Evolutionary conservation across 2,888 invertebrate species (phyloP), one percentile per base, ranked within the genome.

Genomic region (Eupithecia subfuscata): DNA sequence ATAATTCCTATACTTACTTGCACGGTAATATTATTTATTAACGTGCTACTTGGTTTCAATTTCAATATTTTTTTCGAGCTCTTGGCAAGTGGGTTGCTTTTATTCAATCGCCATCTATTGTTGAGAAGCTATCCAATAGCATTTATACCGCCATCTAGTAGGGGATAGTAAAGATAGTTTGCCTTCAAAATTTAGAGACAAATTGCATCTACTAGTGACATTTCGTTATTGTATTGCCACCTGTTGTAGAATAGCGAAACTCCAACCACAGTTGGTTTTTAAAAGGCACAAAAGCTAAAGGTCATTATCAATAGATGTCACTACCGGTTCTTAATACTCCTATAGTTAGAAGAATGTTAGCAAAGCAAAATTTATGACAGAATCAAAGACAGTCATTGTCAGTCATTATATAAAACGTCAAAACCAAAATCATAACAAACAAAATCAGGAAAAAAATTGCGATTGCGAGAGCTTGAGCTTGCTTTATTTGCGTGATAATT

Each of bases 341-440:
- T 25, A 5, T 7, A 4, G 22, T 60, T 5, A 25, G 6, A 22
- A 11, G 52, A 56, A 56, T 22, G 1, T n/a, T 56, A 22, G 22
- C 22, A 11, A 56, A n/a, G 12, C 22, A 60, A 25, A 14, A 4
- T 12, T 60, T 22, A 25, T 60, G 60, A 25, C 60, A 60, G 60
- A 25, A 25, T 60, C 60, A 25, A 60, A 60, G 60, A 25, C 60
- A 60, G 60, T 60, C 60, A 60, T 60, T 60, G 60, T 60, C 56
- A 60, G 22, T 60, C 22, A 25, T 25, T 60, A 22, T 12, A 12
- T 22, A 9, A 12, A 1, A 48, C 12, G 22, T 60, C 60, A 60
- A 25, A 60, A 12, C 60, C 7, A 60, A 60, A 60, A 60, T 22
- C 60, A 60, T 14, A 60, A 60, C 60, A 60, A 25, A 60, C 60